Base-by-base conservation (phyloP, 2,113 vertebrate genomes). In the Saguinus imperator region DNA sequence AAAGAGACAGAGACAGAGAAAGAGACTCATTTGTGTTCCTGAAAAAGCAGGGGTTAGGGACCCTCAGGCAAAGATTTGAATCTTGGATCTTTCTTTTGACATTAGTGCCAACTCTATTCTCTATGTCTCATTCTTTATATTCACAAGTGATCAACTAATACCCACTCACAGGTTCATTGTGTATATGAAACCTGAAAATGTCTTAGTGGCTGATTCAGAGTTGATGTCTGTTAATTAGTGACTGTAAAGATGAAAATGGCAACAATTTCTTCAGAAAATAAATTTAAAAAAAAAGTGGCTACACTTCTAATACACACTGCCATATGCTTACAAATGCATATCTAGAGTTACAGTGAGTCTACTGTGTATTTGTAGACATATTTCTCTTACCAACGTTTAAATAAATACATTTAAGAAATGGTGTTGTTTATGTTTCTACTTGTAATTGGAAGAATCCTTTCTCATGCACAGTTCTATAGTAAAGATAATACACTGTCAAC, bases 391-490 rank as follows among this genome's bases (percentile, higher is more conserved):
- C 7, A 58, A 57, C 14, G 85, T n/a, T 75, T 94, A 93, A 88
- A 88, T 82, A 88, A 95, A 86, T 86, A 40, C 27, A 82, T 61
- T 83, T 10, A 10, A 52, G 87, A 83, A 87, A 43, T 57, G 82
- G 61, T 85, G 12, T 87, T 96, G 17, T 92, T 96, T 87, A 76
- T 87, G 32, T 87, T 93, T 87, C 75, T 84, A 25, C 27, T 84
- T 76, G 64, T 95, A 91, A 97, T 94, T 96, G 68, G 61, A 95
- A 95, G 52, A 76, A 23, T 72, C 52, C 64, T 93, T 93, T 76
- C 37, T 89, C 17, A 40, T 77, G 58, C 57, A 70, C 18, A 50
- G 57, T 90, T 76, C 70, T 76, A 32, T 40, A 37, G 43, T 93
- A 66, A 95, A 48, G 95, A 93, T 87, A 94, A 92, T 55, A 87